Base-by-base conservation (phyloP, 2,797 vertebrate genomes). In the Enteromius viviparus region DNA sequence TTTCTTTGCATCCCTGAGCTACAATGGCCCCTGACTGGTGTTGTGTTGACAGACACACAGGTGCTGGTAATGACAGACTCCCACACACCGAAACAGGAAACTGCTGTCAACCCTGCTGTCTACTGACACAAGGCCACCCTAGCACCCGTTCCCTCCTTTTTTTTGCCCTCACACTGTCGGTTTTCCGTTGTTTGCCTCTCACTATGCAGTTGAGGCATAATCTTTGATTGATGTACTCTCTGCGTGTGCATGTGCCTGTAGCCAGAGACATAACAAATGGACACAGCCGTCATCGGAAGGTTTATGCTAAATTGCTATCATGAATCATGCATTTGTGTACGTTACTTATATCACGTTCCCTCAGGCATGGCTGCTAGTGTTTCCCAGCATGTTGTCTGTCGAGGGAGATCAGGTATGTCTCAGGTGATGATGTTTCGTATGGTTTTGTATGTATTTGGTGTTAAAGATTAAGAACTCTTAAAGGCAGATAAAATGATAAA, bases 61-160 rank as follows among this genome's bases (percentile, higher is more conserved):
- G 83, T 85, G 80, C 76, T 70, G 78, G 80, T 71, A 87, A 85
- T 81, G 84, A 88, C 87, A 85, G 77, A 86, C 80, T 85, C 75
- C 82, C 85, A 83, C 87, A 80, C 76, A 70, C 74, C 51, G 74
- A 87, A 87, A 87, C 81, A 81, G 79, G 66, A 84, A 82, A 80
- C 49, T 80, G 77, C 87, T 85, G 82, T 85, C 86, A 86, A 65
- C 58, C 81, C 58, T 79, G 76, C 85, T 82, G 75, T 85, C 71
- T 77, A 58, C 82, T 83, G 82, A 87, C 83, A 84, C 84, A 81
- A 85, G 82, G 81, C 80, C 81, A 76, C 81, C 80, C 32, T 83
- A 68, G 32, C 77, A 76, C 55, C 64, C 81, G 3, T 23, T 78
- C 78, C 51, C 79, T 79, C 49, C 8, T 26, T 37, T 17, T 47